phyloP scores from a whole-genome alignment of 2,797 vertebrate genomes.

The Iguana delicatissima region DNA sequence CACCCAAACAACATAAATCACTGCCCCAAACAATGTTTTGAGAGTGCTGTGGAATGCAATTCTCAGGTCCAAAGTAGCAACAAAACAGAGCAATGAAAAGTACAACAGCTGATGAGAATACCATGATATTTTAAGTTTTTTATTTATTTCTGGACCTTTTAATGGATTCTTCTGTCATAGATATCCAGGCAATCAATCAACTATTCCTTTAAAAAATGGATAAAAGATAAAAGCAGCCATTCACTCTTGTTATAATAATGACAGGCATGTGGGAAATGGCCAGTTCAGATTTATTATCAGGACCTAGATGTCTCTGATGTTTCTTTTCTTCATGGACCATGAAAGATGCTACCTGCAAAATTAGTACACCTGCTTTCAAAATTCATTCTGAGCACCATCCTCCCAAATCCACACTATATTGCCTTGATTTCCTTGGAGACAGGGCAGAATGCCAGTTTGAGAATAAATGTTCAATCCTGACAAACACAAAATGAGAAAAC shows the following conservation, averaged over 20 bases:
- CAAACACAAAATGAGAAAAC: neutral
- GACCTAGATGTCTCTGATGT: neutral
- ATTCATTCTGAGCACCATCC: neutral
- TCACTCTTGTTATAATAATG: neutral
- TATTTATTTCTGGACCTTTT: neutral
- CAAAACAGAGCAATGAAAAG: neutral
- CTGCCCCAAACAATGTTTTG: neutral
- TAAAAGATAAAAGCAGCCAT: neutral
- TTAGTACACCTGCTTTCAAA: neutral
- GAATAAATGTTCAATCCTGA: neutral
- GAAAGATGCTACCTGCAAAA: neutral
- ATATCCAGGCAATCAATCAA: neutral
- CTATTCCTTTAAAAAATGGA: neutral
- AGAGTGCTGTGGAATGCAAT: neutral
- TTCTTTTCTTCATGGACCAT: neutral
- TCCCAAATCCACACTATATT: neutral
- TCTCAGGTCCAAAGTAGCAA: neutral
- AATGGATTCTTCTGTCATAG: neutral
- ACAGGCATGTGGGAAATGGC: neutral
- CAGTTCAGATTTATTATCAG: neutral
- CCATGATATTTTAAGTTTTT: neutral
- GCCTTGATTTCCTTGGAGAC: neutral
- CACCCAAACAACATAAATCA: neutral
- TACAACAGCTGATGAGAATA: neutral
- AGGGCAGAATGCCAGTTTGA: neutral